Base-by-base conservation (phyloP, 2,797 vertebrate species). In the Lagocephalus sceleratus region DNA sequence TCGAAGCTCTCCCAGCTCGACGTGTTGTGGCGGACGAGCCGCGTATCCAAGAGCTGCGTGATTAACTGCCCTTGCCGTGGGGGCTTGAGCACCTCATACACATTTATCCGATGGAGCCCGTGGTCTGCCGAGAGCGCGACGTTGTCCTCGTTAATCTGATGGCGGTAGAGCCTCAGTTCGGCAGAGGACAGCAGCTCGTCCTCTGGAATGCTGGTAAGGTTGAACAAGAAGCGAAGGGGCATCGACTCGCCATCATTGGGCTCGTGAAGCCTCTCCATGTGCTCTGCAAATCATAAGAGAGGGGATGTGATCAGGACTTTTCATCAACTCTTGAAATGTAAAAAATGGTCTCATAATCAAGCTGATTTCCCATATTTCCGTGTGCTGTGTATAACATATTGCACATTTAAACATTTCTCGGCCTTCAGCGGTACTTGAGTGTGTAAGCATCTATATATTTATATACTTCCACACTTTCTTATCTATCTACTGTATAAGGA, bases 1-100 rank as follows among this genome's bases (percentile, higher is more conserved):
- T 99, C 97, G 42, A 99, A 99, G 86, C 90, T 96, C 88, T 99
- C 97, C 97, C 97, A 99, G 71, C 88, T 88, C 0, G 94, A 94
- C 60, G 88, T 60, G 72, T 98, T 97, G 88, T 96, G 94, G 60
- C 81, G 93, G 75, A 99, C 95, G 39, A 99, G 89, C 71, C 95
- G 92, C 0, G 97, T 98, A 84, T 99, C 97, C 91, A 99, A 88
- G 71, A 99, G 94, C 85, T 95, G 92, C 41, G 92, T 95, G 87
- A 97, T 97, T 63, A 94, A 90, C 81, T 93, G 93, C 50, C 93
- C 90, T 0, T 83, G 83, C 52, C 78, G 86, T 1, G 86, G 92
- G 25, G 92, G 88, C 86, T 96, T 98, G 88, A 98, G 87, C 80
- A 99, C 95, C 91, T 99, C 97, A 9, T 95, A 96, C 84, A 99